phyloP scores from a whole-genome alignment of 2,797 vertebrate genomes.

The Emys orbicularis region DNA sequence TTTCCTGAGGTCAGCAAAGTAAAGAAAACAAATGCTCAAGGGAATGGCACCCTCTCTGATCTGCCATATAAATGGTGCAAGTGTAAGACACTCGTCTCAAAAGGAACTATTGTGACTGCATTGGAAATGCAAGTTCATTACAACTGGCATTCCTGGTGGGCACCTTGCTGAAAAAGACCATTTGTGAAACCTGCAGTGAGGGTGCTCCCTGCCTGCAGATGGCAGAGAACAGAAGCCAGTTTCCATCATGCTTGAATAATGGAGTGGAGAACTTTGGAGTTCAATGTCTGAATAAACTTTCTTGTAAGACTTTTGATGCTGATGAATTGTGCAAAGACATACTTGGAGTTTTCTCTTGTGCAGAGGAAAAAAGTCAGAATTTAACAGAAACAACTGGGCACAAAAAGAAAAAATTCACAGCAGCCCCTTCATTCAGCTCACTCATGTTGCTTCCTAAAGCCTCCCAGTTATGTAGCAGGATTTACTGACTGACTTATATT shows the following conservation, averaged over 20 bases:
- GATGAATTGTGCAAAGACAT: background rate
- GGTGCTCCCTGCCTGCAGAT: background rate
- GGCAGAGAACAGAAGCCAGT: background rate
- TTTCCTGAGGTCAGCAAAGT: constrained; percentile 66
- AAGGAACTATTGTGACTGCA: constrained; percentile 35
- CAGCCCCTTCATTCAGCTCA: background rate
- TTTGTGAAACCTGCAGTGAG: background rate
- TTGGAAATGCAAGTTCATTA: constrained; percentile 43
- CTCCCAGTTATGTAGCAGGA: background rate
- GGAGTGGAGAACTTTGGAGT: background rate
- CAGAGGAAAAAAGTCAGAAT: constrained; percentile 14
- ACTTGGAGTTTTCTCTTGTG: background rate
- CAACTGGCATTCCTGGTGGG: constrained; percentile 43
- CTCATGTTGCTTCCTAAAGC: background rate
- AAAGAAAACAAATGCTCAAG: constrained; percentile 67
- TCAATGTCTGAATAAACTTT: background rate
- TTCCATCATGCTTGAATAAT: background rate
- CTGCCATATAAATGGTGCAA: background rate
- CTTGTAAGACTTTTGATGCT: constrained; percentile 14
- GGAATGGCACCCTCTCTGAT: constrained; percentile 51
- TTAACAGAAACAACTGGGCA: background rate
- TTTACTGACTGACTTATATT: background rate
- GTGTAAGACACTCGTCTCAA: background rate
- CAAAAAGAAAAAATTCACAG: background rate
- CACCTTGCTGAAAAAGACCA: constrained; percentile 27